phyloP scores from a whole-genome alignment of 2,888 invertebrate genomes.

The Xanthostigma xanthostigma region DNA sequence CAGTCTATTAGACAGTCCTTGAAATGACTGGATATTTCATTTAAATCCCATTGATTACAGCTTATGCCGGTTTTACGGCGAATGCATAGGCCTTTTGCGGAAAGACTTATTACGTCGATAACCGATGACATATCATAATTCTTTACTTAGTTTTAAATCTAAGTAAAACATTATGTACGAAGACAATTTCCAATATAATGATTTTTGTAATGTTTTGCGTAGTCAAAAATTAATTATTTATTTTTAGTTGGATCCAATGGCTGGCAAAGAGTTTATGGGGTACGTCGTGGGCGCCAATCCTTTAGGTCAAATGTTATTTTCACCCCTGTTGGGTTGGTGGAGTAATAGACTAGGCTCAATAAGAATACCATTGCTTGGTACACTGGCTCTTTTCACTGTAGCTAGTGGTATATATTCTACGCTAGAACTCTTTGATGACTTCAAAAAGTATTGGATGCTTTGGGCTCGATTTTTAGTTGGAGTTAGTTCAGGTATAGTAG shows the following conservation, averaged over 20 bases:
- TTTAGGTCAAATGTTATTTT: constrained; percentile 72
- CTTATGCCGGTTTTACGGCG: too few relatives aligned
- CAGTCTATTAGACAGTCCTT: too few relatives aligned
- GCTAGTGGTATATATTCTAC: constrained; percentile 62
- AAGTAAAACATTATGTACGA: too few relatives aligned
- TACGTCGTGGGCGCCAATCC: constrained; percentile 76
- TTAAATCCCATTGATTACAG: too few relatives aligned
- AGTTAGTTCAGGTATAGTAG: constrained; percentile 55
- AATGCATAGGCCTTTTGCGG: too few relatives aligned
- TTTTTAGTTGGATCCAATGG: constrained; percentile 58
- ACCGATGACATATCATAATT: too few relatives aligned
- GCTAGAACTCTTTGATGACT: constrained; percentile 49
- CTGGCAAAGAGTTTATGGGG: constrained; percentile 72
- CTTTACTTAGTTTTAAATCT: too few relatives aligned
- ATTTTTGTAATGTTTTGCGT: too few relatives aligned
- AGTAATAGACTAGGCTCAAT: constrained; percentile 59
- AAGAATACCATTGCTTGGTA: constrained; percentile 52
- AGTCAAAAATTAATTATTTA: background rate
- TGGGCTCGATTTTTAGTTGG: constrained; percentile 65
- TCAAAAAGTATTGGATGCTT: constrained; percentile 58
- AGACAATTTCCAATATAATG: too few relatives aligned
- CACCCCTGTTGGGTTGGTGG: constrained; percentile 74
- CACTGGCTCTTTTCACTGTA: constrained; percentile 53
- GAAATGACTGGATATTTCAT: too few relatives aligned
- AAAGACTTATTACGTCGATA: too few relatives aligned